Conservation (phyloP, 2,797 vertebrate species). For the Mionectes olivaceus region DNA sequence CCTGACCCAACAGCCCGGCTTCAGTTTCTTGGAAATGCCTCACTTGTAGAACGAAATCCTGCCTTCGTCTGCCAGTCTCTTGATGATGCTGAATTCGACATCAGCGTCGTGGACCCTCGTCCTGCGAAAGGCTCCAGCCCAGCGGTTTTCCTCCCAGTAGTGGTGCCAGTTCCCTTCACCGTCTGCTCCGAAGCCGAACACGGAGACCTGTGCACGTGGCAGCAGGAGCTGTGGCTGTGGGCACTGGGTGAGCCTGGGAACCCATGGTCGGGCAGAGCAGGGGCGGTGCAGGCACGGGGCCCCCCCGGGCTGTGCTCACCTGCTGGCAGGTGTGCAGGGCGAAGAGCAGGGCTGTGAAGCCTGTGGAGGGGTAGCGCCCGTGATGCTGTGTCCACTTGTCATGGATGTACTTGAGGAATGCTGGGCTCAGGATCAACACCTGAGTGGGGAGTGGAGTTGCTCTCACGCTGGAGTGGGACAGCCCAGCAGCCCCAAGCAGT, state of each 20-base stretch:
- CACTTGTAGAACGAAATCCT: slow-evolving; percentile 21
- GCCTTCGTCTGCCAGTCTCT: neutral
- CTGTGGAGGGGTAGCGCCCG: slow-evolving; percentile 83
- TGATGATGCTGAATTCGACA: neutral
- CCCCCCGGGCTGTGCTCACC: slow-evolving; percentile 16
- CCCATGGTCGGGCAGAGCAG: accelerated
- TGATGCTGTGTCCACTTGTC: slow-evolving; percentile 80
- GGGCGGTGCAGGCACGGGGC: accelerated
- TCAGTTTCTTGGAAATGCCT: neutral
- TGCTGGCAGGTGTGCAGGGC: slow-evolving; percentile 84
- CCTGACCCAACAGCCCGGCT: neutral
- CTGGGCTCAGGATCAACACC: slow-evolving; percentile 83
- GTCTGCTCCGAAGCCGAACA: slow-evolving; percentile 86
- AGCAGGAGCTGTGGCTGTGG: accelerated
- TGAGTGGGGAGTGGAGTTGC: neutral
- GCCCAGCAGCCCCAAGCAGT: too few relatives aligned
- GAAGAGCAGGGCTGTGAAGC: slow-evolving; percentile 84
- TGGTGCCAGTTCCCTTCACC: slow-evolving; percentile 86
- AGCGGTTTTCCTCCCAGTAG: slow-evolving; percentile 84
- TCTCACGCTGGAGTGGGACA: neutral
- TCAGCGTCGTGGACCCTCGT: slow-evolving; percentile 81
- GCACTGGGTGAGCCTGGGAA: accelerated
- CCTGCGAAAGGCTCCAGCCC: slow-evolving; percentile 81
- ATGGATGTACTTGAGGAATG: slow-evolving; percentile 84
- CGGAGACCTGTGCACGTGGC: slow-evolving; percentile 74